A percentile compares a stretch with the other conserved stretches of the same genome.
Evolutionary conservation across 2,113 vertebrate species (phyloP).

Genomic region (Neoarius graeffei): DNA sequence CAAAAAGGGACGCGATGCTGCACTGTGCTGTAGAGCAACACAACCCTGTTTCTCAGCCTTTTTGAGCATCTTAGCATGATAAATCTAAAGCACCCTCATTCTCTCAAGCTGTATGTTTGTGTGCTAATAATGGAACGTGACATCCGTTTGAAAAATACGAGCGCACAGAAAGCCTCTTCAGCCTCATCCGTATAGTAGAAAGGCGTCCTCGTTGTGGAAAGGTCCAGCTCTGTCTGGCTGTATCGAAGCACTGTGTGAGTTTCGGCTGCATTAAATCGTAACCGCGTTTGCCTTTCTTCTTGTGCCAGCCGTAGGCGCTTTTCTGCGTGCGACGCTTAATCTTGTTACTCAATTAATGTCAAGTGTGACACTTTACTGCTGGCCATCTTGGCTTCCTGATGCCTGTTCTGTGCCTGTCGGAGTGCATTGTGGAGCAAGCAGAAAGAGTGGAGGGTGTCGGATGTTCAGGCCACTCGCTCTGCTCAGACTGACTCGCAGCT

Average conservation of each 20-base stretch:
- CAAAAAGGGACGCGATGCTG: conserved; percentile 4
- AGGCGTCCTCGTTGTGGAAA: neutral
- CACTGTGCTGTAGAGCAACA: neutral
- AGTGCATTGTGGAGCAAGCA: conserved; percentile 8
- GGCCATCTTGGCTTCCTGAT: conserved; percentile 13
- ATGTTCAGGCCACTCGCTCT: neutral
- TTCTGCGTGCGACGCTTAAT: neutral
- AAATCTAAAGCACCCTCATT: conserved; percentile 3
- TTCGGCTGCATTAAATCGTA: neutral
- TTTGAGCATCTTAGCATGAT: conserved; percentile 19
- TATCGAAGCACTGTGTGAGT: neutral
- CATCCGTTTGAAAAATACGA: conserved; percentile 4
- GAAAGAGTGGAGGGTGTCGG: neutral
- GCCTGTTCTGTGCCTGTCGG: conserved; percentile 18
- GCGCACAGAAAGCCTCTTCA: conserved; percentile 15
- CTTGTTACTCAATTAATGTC: conserved; percentile 42
- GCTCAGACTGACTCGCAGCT: conserved; percentile 1
- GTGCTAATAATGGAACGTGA: conserved; percentile 26
- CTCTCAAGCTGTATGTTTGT: conserved; percentile 15
- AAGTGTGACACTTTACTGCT: conserved; percentile 31
- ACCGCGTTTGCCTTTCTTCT: conserved; percentile 2
- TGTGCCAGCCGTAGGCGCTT: neutral
- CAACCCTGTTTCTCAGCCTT: conserved; percentile 13
- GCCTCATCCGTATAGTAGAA: conserved; percentile 9
- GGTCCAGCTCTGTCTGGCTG: conserved; percentile 10